Evolutionary conservation across 2,888 invertebrate genomes (phyloP), one percentile per base, ranked within the genome.

Genomic region (Netelia melanura): DNA sequence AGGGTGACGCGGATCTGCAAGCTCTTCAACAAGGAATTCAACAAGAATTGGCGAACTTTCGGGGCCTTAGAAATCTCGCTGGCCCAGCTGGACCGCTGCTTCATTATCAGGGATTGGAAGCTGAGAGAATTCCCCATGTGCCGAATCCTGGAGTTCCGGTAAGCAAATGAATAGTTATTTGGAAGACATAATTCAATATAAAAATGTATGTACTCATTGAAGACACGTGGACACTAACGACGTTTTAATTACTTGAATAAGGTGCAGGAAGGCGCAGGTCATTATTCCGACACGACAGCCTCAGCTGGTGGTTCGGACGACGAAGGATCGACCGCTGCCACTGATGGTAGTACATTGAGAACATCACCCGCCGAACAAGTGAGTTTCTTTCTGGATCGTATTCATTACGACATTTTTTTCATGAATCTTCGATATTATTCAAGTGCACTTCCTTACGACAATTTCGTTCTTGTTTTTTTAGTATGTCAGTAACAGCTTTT

Each of bases 291-390:
- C 88, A 97, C 97, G 23, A 97, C 97, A 2, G 97, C 97, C 21
- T 97, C 98, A 17, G 97, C 98, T 2, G 97, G 96, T 74, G 98
- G 98, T 5, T 98, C 98, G 10, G 99, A 99, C 92, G 98, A 98
- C 93, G 99, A 99, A 94, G 86, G 97, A 75, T 98, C 98, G 87
- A 98, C 98, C 52, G 98, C 98, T 9, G 98, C 98, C 0, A 98
- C 98, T 0, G 98, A 98, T 93, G 98, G 98, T 80, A 98, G 98
- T 70, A 98, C 98, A 0, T 95, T 98, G 85, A 96, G 98, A 80
- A 97, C 97, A 2, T 97, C 97, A 0, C 97, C 97, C 1, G 97
- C 97, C 0, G 97, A 97, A 92, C 97, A 97, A 89, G 95, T 95
- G 89, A 89, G 89, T 87, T 54, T 14, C 23, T 81, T 61, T n/a